phyloP scores from a whole-genome alignment of 2,797 vertebrate genomes.

The Manis javanica region DNA sequence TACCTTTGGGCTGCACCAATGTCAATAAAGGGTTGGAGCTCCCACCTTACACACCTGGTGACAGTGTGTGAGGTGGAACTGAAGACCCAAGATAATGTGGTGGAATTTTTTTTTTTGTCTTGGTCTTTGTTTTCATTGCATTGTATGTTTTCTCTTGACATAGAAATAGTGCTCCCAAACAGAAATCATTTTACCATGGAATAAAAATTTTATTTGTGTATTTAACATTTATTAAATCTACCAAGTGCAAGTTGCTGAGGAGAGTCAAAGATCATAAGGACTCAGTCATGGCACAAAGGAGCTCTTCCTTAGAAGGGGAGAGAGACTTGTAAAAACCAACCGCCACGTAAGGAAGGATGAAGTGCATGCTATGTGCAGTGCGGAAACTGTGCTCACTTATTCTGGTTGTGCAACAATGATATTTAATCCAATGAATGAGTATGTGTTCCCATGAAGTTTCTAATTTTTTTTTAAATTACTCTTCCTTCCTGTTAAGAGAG shows the following conservation, averaged over 20 bases:
- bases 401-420: neutral
- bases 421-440: neutral
- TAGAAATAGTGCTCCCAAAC: neutral
- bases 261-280: neutral
- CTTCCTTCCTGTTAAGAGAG: conserved; percentile 61
- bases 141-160: neutral
- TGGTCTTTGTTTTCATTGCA: neutral
- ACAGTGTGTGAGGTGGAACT: neutral
- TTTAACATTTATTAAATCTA: neutral
- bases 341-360: neutral
- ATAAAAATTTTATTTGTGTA: neutral
- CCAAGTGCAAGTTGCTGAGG: neutral
- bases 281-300: neutral
- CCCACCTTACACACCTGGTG: rapidly evolving
- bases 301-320: neutral
- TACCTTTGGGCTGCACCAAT: neutral
- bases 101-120: neutral
- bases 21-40: neutral
- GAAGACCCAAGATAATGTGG: neutral
- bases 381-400: neutral
- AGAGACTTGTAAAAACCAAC: neutral
- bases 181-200: neutral
- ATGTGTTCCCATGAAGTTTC: neutral
- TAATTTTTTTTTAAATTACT: neutral
- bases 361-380: no score